Percentiles rank a stretch among this genome's conserved stretches.
These are phyloP conservation scores for Limonius californicus DNA, from an alignment of 1,140 invertebrate species.

Conservation along the genomic window DNA sequence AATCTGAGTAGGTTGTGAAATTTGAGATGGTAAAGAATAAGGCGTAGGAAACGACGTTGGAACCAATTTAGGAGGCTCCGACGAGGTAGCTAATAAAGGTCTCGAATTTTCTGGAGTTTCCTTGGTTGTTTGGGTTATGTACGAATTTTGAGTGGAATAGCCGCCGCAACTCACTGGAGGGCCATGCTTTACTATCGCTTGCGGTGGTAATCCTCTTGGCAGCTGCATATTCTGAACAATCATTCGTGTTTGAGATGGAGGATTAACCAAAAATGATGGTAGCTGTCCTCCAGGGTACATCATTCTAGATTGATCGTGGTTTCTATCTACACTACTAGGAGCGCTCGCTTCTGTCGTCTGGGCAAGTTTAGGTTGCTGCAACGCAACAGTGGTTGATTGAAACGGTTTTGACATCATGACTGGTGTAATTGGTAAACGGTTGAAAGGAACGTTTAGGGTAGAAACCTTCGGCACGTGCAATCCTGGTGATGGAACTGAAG, in stretches of 20 bases:
- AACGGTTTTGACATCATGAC: constrained; percentile 55
- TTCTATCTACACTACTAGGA: not conserved
- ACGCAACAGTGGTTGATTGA: constrained; percentile 48
- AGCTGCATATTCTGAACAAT: constrained; percentile 31
- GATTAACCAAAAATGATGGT: constrained; percentile 25
- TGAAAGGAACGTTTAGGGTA: constrained; percentile 23
- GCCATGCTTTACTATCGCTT: not conserved
- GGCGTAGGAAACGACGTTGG: constrained; percentile 7
- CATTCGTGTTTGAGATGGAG: constrained; percentile 26
- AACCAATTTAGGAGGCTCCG: constrained; percentile 19
- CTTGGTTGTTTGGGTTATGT: constrained; percentile 17
- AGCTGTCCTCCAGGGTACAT: constrained; percentile 30
- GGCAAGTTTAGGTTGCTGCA: constrained; percentile 48
- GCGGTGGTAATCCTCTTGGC: not conserved
- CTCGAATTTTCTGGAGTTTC: not conserved
- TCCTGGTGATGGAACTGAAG: not conserved
- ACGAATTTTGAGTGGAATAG: not conserved
- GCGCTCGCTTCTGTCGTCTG: constrained; percentile 11
- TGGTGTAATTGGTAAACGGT: constrained; percentile 51
- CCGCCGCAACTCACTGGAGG: not conserved
- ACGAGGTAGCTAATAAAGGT: not conserved
- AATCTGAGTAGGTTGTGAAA: constrained; percentile 2
- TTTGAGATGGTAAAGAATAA: not conserved
- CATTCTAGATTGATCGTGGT: constrained; percentile 31
- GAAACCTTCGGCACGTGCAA: not conserved